Evolutionary conservation across 2,888 invertebrate genomes (phyloP).

Genomic region (Sepiola atlantica): DNA sequence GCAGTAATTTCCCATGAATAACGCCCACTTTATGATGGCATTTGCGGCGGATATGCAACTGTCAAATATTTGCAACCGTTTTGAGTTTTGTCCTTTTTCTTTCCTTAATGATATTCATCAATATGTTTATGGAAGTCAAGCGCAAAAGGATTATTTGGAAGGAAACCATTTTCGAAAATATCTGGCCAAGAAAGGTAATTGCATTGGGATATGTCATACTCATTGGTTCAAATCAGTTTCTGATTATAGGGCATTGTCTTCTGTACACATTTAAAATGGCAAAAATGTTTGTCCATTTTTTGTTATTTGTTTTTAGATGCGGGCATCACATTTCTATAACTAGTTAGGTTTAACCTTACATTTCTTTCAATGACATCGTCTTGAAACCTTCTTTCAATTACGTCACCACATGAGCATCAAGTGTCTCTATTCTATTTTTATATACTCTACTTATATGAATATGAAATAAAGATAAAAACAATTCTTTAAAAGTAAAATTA

Average conservation of each 20-base stretch:
- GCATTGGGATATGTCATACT: background rate
- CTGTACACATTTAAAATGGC: background rate
- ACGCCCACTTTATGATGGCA: background rate
- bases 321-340: no score
- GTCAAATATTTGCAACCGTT: background rate
- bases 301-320: background rate
- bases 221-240: background rate
- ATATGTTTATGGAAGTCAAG: background rate
- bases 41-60: background rate
- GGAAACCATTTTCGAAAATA: conserved; percentile 32
- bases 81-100: background rate
- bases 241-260: background rate
- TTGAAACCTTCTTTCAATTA: no score
- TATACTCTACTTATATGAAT: no score
- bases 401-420: no score
- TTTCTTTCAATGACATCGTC: no score
- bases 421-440: no score
- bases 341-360: no score
- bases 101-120: background rate
- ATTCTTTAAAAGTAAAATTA: no score
- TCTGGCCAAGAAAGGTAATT: background rate
- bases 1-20: background rate
- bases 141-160: background rate
- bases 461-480: no score
- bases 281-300: background rate